Conservation (phyloP, 1,140 invertebrate genomes). For the Leptinotarsa defecta region DNA sequence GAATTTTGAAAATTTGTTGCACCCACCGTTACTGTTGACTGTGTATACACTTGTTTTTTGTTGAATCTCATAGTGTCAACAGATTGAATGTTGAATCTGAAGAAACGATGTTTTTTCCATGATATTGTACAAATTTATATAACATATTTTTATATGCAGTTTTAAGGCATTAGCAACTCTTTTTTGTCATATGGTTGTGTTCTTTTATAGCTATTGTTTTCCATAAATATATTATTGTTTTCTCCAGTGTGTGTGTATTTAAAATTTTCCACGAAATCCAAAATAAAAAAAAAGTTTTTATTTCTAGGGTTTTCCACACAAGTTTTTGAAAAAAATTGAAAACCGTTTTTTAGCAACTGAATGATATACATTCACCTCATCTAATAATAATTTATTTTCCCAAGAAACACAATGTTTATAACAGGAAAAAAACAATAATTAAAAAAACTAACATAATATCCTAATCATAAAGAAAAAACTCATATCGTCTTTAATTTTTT, state of each 20-base stretch:
- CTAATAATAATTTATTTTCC: no score
- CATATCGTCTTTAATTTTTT: no score
- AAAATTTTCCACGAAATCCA: not conserved
- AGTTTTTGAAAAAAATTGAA: no score
- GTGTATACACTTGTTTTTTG: no score
- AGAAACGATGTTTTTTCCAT: not conserved
- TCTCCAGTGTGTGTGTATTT: not conserved
- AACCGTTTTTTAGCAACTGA: no score
- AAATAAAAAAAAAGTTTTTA: not conserved
- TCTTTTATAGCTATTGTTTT: slow-evolving; percentile 24
- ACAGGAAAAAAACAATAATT: no score
- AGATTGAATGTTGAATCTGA: not conserved
- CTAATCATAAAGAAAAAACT: no score
- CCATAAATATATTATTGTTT: slow-evolving; percentile 22
- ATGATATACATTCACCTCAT: no score
- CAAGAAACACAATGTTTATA: no score
- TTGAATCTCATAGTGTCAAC: not conserved
- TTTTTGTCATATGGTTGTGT: slow-evolving; percentile 25
- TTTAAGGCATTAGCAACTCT: slow-evolving; percentile 9
- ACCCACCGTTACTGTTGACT: no score
- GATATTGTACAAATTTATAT: slow-evolving; percentile 15
- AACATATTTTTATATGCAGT: slow-evolving; percentile 26
- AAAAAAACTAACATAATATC: no score
- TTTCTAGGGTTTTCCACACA: not conserved
- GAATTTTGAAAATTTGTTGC: no score